Evolutionary conservation across 2,113 vertebrate species (phyloP).

Genomic region (Pluvianellus socialis): DNA sequence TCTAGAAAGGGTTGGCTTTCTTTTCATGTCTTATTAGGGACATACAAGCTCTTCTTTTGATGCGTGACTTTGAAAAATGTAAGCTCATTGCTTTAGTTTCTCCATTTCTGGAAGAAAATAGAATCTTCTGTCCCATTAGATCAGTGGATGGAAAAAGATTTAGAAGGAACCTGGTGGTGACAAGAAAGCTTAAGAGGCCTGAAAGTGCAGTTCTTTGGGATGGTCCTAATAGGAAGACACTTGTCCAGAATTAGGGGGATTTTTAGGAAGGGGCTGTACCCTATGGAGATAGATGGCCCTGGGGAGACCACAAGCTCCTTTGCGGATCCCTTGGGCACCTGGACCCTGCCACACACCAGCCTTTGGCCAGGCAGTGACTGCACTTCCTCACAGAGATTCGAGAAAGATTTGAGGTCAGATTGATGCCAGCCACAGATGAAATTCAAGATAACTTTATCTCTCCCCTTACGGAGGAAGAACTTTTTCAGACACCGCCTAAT

Average conservation of each 20-base stretch:
- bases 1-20: neutral
- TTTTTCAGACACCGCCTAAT: neutral
- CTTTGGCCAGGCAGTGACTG: neutral
- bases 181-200: neutral
- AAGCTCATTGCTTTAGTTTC: neutral
- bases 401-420: neutral
- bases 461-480: neutral
- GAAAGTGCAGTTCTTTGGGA: neutral
- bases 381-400: neutral
- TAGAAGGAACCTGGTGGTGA: neutral
- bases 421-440: neutral
- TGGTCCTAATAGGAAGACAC: neutral
- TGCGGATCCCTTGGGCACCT: rapidly evolving
- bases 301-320: neutral
- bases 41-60: neutral
- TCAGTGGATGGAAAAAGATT: neutral
- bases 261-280: neutral
- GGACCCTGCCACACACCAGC: neutral
- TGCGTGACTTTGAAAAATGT: neutral
- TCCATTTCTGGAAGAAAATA: neutral
- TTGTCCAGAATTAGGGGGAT: neutral
- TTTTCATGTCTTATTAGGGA: neutral
- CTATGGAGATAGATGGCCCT: neutral
- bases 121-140: neutral
- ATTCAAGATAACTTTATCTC: neutral